phyloP scores from a whole-genome alignment of 2,888 invertebrate species.

The Lasiommata megera region DNA sequence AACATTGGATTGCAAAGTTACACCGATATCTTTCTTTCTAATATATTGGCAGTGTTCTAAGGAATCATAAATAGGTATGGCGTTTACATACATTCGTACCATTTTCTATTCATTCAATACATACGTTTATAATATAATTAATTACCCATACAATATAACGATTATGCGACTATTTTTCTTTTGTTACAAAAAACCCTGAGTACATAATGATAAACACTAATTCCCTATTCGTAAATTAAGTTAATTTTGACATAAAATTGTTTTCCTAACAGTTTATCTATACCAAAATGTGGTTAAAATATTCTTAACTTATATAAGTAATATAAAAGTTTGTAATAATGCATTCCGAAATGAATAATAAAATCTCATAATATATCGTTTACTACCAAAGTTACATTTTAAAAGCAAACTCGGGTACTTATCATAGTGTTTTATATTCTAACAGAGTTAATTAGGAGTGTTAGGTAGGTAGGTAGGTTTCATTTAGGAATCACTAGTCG shows the following conservation, averaged over 20 bases:
- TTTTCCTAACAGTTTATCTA: too few relatives aligned
- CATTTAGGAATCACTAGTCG: conserved; percentile 28
- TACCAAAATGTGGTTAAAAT: too few relatives aligned
- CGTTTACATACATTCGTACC: conserved; percentile 25
- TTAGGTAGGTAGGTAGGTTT: conserved; percentile 7
- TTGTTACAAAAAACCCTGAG: neutral
- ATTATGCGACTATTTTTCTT: conserved; percentile 26
- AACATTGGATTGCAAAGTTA: neutral
- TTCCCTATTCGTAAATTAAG: too few relatives aligned
- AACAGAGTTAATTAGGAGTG: conserved; percentile 5
- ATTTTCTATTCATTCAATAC: conserved; percentile 12
- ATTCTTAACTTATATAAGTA: too few relatives aligned
- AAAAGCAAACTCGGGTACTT: neutral
- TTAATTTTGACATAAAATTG: too few relatives aligned
- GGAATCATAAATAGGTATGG: conserved; percentile 14
- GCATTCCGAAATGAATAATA: too few relatives aligned
- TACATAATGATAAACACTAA: conserved; percentile 1
- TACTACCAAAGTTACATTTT: too few relatives aligned
- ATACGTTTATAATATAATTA: conserved; percentile 10
- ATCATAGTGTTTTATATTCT: conserved; percentile 1
- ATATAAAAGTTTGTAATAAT: too few relatives aligned
- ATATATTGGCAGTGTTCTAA: conserved; percentile 28
- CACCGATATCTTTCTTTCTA: neutral
- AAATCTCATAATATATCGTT: too few relatives aligned
- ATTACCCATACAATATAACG: conserved; percentile 17